phyloP scores from a whole-genome alignment of 2,113 vertebrate species.

The Catharus fuscescens region DNA sequence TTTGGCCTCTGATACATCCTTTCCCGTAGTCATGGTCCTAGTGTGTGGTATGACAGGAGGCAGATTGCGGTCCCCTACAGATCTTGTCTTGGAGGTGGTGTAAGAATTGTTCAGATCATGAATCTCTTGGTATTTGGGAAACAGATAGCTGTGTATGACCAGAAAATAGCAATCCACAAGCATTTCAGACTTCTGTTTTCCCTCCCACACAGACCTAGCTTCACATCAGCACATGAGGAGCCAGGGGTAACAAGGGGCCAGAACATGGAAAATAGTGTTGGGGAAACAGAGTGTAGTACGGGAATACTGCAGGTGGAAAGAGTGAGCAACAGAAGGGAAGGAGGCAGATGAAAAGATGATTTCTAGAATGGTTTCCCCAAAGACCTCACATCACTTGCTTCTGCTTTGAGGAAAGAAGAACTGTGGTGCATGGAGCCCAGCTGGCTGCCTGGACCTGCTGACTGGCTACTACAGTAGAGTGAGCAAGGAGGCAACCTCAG shows the following conservation, averaged over 20 bases:
- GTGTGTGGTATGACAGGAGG: rapidly evolving
- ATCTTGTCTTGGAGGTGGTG: neutral
- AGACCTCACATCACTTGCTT: neutral
- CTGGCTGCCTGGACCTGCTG: neutral
- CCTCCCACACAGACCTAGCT: neutral
- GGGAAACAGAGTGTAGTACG: neutral
- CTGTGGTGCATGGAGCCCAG: neutral
- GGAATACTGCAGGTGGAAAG: neutral
- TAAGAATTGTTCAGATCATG: neutral
- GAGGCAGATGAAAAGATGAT: neutral
- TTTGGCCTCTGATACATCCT: neutral
- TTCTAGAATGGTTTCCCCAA: neutral
- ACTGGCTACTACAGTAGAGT: rapidly evolving
- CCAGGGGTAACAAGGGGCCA: neutral
- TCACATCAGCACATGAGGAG: neutral
- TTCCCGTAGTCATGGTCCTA: rapidly evolving
- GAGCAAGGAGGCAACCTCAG: neutral
- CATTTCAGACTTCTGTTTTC: neutral
- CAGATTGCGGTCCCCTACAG: neutral
- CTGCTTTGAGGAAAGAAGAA: rapidly evolving
- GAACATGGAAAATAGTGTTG: neutral
- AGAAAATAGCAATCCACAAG: neutral
- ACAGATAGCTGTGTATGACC: neutral
- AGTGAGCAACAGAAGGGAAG: neutral
- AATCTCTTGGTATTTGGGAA: neutral